These are phyloP conservation scores for Centropus unirufus DNA, from an alignment of 2,113 vertebrate species.

Conservation along the genomic window DNA sequence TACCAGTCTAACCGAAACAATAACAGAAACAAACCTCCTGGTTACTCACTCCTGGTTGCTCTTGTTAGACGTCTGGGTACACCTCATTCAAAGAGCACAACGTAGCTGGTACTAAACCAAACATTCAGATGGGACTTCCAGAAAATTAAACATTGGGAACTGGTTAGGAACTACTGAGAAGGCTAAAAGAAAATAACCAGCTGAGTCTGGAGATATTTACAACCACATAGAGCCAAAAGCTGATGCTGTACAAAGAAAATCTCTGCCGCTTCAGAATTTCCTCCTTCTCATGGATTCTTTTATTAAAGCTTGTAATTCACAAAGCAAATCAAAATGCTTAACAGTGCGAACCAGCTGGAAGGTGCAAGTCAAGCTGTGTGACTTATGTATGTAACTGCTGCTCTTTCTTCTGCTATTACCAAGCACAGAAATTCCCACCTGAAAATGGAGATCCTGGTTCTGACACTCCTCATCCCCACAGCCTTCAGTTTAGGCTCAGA, in stretches of 20 bases:
- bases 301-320: background rate
- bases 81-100: background rate
- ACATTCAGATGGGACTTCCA: background rate
- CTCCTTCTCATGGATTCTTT: background rate
- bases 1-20: background rate
- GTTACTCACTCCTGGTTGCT: background rate
- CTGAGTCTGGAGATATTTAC: background rate
- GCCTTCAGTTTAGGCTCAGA: background rate
- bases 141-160: background rate
- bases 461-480: background rate
- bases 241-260: background rate
- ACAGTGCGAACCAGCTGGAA: background rate
- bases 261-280: background rate
- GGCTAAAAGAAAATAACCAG: background rate
- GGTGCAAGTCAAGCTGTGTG: background rate
- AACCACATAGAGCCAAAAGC: background rate
- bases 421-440: background rate
- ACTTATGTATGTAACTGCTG: background rate
- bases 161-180: background rate
- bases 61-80: background rate
- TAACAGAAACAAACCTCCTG: background rate
- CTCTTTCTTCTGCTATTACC: background rate
- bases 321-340: background rate
- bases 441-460: background rate
- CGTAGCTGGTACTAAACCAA: background rate